These are phyloP conservation scores for Campodea augens DNA, from an alignment of 1,140 invertebrate genomes.

Conservation along the genomic window DNA sequence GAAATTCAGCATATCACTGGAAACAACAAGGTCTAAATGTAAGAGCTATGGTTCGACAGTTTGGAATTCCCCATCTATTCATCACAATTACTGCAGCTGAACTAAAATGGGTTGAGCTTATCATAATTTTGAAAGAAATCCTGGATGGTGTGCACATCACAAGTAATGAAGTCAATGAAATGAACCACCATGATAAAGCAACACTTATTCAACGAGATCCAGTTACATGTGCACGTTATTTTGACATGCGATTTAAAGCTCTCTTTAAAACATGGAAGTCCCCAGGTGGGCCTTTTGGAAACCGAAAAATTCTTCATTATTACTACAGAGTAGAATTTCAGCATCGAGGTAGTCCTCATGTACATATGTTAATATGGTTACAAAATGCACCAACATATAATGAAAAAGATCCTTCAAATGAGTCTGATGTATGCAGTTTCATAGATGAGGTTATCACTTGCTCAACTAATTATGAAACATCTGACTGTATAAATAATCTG, in stretches of 20 bases:
- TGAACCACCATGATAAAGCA: constrained; percentile 11
- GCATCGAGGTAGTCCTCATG: constrained; percentile 23
- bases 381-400: constrained; percentile 17
- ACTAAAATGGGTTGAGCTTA: constrained; percentile 3
- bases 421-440: constrained; percentile 21
- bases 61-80: constrained; percentile 18
- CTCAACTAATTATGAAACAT: constrained; percentile 12
- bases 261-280: too few species aligned
- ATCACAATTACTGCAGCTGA: constrained; percentile 17
- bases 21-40: constrained; percentile 20
- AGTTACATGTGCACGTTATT: too few species aligned
- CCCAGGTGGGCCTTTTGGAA: constrained; percentile 15
- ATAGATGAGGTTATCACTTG: too few species aligned
- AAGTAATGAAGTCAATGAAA: constrained; percentile 7
- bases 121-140: constrained; percentile 7
- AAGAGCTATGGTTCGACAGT: constrained; percentile 20
- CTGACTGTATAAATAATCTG: constrained; percentile 18
- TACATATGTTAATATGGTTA: constrained; percentile 20
- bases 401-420: constrained; percentile 12
- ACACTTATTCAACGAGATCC: too few species aligned
- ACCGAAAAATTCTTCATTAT: constrained; percentile 17
- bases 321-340: constrained; percentile 26
- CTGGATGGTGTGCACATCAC: constrained; percentile 8
- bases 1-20: constrained; percentile 17
- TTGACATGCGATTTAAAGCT: too few species aligned